Conservation (phyloP, 2,113 vertebrate genomes). For the Kryptolebias marmoratus region DNA sequence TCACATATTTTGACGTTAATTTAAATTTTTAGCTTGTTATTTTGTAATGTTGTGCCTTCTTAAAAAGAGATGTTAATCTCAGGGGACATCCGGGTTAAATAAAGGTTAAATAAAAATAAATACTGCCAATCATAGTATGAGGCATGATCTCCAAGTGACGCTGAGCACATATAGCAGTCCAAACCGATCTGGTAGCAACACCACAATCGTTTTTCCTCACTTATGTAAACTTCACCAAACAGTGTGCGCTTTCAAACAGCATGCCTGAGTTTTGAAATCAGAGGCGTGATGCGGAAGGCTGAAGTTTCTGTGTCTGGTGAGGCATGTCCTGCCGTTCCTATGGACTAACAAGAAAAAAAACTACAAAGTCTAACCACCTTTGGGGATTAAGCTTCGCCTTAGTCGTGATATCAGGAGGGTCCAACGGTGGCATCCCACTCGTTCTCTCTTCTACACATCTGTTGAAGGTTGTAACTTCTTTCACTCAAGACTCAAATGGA, state of each 20-base stretch:
- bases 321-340: neutral
- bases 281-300: neutral
- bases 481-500: neutral
- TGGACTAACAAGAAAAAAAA: neutral
- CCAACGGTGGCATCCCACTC: neutral
- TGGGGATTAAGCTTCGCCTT: neutral
- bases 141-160: too few relatives aligned
- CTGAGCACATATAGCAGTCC: too few relatives aligned
- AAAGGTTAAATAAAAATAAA: too few relatives aligned
- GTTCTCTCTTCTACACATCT: neutral
- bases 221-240: neutral
- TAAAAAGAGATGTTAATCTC: too few relatives aligned
- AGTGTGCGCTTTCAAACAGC: neutral
- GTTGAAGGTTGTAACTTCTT: neutral
- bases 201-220: neutral
- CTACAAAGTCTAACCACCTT: neutral
- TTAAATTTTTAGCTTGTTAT: too few relatives aligned
- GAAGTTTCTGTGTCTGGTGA: neutral
- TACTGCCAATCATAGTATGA: too few relatives aligned
- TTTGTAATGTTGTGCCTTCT: too few relatives aligned
- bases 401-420: neutral
- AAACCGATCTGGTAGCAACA: neutral
- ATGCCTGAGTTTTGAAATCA: neutral
- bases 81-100: too few relatives aligned
- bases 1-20: too few relatives aligned